Evolutionary conservation across 1,140 invertebrate genomes (phyloP).

Genomic region (Papilio machaon): DNA sequence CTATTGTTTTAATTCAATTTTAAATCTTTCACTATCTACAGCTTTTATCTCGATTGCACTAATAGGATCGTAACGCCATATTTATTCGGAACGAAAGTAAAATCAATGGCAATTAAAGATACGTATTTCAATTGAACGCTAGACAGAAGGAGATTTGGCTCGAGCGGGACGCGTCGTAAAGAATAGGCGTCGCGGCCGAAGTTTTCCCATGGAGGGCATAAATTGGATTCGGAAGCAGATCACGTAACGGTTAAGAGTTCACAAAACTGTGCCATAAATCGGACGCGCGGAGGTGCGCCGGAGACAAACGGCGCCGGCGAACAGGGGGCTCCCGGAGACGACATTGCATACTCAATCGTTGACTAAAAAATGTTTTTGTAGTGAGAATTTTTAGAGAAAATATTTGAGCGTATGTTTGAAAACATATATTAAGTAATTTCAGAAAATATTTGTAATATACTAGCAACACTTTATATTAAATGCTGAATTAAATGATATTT

Average conservation of each 20-base stretch:
- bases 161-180: constrained; percentile 71
- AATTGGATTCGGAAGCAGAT: constrained; percentile 82
- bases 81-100: constrained; percentile 42
- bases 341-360: constrained; percentile 13
- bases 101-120: constrained; percentile 46
- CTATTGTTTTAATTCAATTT: neutral
- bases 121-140: constrained; percentile 40
- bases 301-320: constrained; percentile 76
- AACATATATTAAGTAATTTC: too few species aligned
- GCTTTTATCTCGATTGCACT: neutral
- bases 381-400: neutral
- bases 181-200: constrained; percentile 70
- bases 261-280: constrained; percentile 81
- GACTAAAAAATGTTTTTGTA: neutral
- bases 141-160: constrained; percentile 47
- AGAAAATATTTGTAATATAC: too few species aligned
- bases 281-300: constrained; percentile 77
- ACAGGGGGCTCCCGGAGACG: constrained; percentile 41
- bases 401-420: neutral
- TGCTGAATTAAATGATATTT: too few species aligned
- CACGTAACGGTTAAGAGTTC: constrained; percentile 82
- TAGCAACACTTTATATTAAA: too few species aligned
- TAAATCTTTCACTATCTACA: neutral
- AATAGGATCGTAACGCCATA: neutral
- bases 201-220: constrained; percentile 77